Evolutionary conservation across 2,888 invertebrate genomes (phyloP), one percentile per base, ranked within the genome.

Genomic region (Lomographa bimaculata): DNA sequence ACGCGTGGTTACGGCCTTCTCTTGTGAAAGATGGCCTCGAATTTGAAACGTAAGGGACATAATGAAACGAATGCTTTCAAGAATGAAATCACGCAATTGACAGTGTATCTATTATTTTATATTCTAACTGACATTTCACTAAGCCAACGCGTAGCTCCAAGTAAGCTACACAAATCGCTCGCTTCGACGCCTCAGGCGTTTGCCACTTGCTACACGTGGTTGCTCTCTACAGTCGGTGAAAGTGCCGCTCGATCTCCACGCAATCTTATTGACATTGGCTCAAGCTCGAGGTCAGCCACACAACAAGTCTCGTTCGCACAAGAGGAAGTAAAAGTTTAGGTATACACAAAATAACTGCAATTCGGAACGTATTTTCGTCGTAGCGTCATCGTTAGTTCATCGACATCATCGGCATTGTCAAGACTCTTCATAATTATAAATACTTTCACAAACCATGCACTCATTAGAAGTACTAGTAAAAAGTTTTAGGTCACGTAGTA

Each of bases 321-420:
- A 71, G 60, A 73, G 72, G 72, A 77, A 79, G 81, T 83, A 82
- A 82, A 80, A 83, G 81, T 75, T 54, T 32, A 35, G 14, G 14
- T n/a, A n/a, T n/a, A n/a, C 45, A 40, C 40, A 57, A 52, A 58
- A 37, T 50, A 37, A 23, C 27, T 21, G 14, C 7, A n/a, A 10
- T 40, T 37, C 19, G 19, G 10, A 29, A n/a, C 14, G 5, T 9
- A 20, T 14, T 25, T 7, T 10, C 16, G 20, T 19, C 25, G 9
- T 8, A 5, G 3, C 5, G 21, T 36, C 24, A 23, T 32, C 23
- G 29, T 33, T 21, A 11, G 38, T 20, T 38, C 29, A 29, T 38
- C 17, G 44, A 34, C 34, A 26, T 9, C 37, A n/a, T 34, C 28
- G 14, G 14, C n/a, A 14, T 14, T 4, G 2, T 14, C 14, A 14